phyloP scores from a whole-genome alignment of 1,140 invertebrate species.

The Calephelis virginiensis region DNA sequence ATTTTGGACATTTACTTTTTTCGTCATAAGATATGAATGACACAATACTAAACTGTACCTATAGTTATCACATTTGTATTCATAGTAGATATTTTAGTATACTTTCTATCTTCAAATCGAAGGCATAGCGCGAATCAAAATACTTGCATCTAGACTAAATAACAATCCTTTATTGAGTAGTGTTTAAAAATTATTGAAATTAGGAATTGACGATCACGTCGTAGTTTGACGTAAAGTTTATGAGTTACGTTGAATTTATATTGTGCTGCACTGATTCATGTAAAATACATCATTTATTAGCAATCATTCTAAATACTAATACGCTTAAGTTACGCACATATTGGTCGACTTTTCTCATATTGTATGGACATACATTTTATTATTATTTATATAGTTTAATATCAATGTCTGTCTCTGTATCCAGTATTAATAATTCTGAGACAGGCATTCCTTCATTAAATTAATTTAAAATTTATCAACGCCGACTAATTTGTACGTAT shows the following conservation, averaged over 20 bases:
- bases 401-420: too few species aligned
- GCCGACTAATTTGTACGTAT: not conserved
- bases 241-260: not conserved
- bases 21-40: not conserved
- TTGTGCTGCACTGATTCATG: not conserved
- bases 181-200: not conserved
- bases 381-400: too few species aligned
- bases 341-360: too few species aligned
- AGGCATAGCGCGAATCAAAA: not conserved
- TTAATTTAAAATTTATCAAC: not conserved
- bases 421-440: too few species aligned
- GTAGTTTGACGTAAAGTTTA: not conserved
- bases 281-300: not conserved
- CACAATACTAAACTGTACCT: too few species aligned
- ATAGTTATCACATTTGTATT: too few species aligned
- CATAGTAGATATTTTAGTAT: too few species aligned
- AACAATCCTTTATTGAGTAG: not conserved
- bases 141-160: not conserved
- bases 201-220: conserved; percentile 4
- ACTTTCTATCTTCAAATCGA: not conserved
- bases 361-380: too few species aligned
- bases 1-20: too few species aligned
- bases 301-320: too few species aligned
- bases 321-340: too few species aligned
- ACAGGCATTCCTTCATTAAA: not conserved